phyloP scores from a whole-genome alignment of 2,113 vertebrate species.

The Gadus macrocephalus region DNA sequence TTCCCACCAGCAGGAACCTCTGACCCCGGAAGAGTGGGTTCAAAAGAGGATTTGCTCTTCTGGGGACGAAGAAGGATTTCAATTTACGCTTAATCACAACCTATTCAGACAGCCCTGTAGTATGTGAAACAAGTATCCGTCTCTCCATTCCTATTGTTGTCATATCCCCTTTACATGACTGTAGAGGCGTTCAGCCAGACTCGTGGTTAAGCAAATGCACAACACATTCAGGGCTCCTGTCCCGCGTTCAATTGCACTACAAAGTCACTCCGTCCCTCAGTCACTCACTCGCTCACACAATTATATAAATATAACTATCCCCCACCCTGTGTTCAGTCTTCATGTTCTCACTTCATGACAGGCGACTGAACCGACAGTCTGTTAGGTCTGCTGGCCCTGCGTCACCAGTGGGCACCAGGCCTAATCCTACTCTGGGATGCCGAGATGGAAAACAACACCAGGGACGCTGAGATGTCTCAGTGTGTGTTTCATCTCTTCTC shows the following conservation, averaged over 20 bases:
- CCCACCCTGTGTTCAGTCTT: not conserved
- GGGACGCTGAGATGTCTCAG: not conserved
- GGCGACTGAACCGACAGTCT: slow-evolving; percentile 46
- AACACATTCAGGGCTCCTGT: no score
- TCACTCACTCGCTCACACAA: not conserved
- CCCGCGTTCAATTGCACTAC: no score
- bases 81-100: no score
- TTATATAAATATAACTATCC: not conserved
- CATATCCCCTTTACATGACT: no score
- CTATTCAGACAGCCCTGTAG: no score
- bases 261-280: no score
- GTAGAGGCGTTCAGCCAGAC: no score
- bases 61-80: no score
- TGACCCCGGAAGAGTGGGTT: slow-evolving; percentile 14
- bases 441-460: not conserved
- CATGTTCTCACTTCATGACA: slow-evolving; percentile 2
- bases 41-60: slow-evolving; percentile 28
- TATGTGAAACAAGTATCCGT: no score
- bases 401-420: slow-evolving; percentile 51
- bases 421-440: slow-evolving; percentile 53
- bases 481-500: not conserved
- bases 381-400: slow-evolving; percentile 40
- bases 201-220: no score
- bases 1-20: slow-evolving; percentile 16
- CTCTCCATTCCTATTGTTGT: no score